Conservation (phyloP, 2,113 vertebrate species). For the Diphyllodes magnificus region DNA sequence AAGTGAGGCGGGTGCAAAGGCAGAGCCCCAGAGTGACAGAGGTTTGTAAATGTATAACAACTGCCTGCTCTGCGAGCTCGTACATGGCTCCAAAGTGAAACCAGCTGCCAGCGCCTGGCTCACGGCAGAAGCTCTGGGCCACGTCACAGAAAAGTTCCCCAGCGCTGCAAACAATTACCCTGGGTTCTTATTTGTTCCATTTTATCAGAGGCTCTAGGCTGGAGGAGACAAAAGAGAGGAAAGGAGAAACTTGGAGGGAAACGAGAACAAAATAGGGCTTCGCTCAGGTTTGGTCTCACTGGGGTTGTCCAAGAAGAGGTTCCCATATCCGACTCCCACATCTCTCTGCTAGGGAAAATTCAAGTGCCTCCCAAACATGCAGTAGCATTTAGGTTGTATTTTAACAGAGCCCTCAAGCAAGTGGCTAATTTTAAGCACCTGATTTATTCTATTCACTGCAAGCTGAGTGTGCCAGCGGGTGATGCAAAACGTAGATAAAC, state of each 20-base stretch:
- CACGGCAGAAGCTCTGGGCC: constrained; percentile 14
- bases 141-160: not conserved
- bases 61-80: constrained; percentile 59
- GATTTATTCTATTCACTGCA: not conserved
- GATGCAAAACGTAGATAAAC: not conserved
- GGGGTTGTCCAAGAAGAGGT: not conserved
- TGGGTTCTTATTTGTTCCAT: not conserved
- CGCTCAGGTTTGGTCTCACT: not conserved
- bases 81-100: constrained; percentile 75
- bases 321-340: not conserved
- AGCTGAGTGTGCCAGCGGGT: not conserved
- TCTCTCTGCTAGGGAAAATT: not conserved
- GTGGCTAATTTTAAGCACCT: not conserved
- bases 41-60: constrained; percentile 44
- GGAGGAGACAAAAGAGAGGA: not conserved
- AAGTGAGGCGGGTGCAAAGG: not conserved
- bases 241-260: not conserved
- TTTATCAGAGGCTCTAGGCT: not conserved
- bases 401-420: not conserved
- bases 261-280: not conserved
- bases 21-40: not conserved
- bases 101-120: constrained; percentile 74
- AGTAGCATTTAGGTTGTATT: not conserved
- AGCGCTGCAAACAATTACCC: constrained; percentile 43
- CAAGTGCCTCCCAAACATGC: not conserved